Evolutionary conservation across 2,888 invertebrate genomes (phyloP).

Genomic region (Dolomedes plantarius): DNA sequence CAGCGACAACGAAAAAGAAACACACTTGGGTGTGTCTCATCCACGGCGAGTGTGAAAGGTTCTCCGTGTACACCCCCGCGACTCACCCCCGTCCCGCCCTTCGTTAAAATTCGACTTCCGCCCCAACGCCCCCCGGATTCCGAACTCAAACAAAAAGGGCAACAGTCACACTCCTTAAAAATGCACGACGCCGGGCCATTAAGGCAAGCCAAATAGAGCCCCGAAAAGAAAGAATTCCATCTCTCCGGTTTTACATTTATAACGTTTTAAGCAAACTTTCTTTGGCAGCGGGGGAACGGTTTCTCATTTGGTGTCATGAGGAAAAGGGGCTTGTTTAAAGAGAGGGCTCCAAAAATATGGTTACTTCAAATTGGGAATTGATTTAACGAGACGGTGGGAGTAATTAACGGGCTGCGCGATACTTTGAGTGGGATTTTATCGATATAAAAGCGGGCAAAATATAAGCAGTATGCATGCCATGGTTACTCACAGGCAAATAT

Average conservation of each 20-base stretch:
- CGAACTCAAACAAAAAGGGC: conserved; percentile 67
- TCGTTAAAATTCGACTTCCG: conserved; percentile 67
- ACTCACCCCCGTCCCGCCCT: conserved; percentile 17
- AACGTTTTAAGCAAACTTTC: conserved; percentile 58
- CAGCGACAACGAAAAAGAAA: conserved; percentile 27
- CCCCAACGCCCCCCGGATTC: conserved; percentile 20
- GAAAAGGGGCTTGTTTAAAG: too few relatives aligned
- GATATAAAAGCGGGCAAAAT: too few relatives aligned
- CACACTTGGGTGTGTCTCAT: too few relatives aligned
- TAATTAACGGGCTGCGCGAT: too few relatives aligned
- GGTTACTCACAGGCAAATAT: too few relatives aligned
- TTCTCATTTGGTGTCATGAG: too few relatives aligned
- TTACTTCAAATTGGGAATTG: too few relatives aligned
- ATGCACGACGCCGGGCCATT: conserved; percentile 49
- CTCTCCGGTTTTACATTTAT: conserved; percentile 61
- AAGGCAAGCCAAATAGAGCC: conserved; percentile 33
- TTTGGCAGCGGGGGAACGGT: too few relatives aligned
- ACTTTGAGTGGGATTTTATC: too few relatives aligned
- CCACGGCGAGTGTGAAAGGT: conserved; percentile 51
- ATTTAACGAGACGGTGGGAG: too few relatives aligned
- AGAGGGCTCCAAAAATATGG: too few relatives aligned
- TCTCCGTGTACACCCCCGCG: conserved; percentile 49
- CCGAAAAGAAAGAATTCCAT: conserved; percentile 32
- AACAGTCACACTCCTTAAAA: conserved; percentile 42
- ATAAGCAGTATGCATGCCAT: too few relatives aligned